phyloP scores from a whole-genome alignment of 2,888 invertebrate species.

The Priocnemis perturbator region DNA sequence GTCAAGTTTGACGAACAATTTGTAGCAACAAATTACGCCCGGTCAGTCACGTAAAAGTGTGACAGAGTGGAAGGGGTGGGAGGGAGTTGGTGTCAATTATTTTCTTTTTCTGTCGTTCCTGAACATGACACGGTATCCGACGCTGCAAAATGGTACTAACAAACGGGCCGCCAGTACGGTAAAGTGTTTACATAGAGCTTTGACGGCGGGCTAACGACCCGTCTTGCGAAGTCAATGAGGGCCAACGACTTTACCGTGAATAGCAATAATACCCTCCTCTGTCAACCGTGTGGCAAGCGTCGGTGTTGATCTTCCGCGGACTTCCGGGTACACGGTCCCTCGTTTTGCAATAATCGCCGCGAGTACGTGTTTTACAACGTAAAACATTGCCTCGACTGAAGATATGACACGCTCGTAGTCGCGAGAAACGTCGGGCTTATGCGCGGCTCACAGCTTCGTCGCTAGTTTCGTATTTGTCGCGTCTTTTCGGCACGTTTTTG shows the following conservation, averaged over 20 bases:
- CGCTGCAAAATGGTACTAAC: constrained; percentile 14
- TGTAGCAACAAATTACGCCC: constrained; percentile 25
- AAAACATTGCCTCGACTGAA: neutral
- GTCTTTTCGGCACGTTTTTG: too few species aligned
- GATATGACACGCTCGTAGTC: too few species aligned
- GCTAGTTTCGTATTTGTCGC: too few species aligned
- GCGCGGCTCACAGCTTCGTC: too few species aligned
- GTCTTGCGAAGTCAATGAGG: constrained; percentile 18
- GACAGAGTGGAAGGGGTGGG: neutral
- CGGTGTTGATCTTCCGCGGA: constrained; percentile 1
- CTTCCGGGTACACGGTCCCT: neutral
- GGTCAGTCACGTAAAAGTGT: constrained; percentile 3
- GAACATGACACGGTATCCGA: neutral
- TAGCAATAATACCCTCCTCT: constrained; percentile 9
- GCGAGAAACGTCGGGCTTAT: too few species aligned
- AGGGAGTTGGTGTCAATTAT: too few species aligned
- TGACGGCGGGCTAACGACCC: constrained; percentile 30
- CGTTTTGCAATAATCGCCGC: neutral
- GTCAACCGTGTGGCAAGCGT: constrained; percentile 7
- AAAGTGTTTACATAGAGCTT: constrained; percentile 20
- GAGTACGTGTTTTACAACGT: neutral
- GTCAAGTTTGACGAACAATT: constrained; percentile 38
- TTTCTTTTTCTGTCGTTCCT: neutral
- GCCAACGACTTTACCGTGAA: constrained; percentile 25
- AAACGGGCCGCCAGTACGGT: constrained; percentile 10